Percentiles rank a stretch among this genome's conserved stretches.
These are phyloP conservation scores for Galeopterus variegatus DNA, from an alignment of 2,113 vertebrate species.

Conservation along the genomic window DNA sequence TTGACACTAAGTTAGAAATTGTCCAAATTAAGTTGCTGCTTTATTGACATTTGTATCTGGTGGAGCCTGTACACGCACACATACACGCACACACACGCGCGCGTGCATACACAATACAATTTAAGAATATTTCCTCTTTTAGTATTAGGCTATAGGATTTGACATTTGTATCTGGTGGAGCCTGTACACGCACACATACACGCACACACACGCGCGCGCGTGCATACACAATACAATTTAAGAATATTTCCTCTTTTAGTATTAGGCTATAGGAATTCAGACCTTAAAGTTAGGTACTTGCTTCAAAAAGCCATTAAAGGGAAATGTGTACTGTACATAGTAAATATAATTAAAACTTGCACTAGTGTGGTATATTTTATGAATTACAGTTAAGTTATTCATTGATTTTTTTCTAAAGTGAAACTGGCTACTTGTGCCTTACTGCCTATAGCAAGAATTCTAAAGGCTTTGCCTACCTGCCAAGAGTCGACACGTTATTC, in stretches of 20 bases:
- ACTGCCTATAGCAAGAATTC: slow-evolving; percentile 56
- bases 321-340: background rate
- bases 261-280: slow-evolving; percentile 8
- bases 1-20: slow-evolving; percentile 1
- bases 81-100: background rate
- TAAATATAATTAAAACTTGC: slow-evolving; percentile 34
- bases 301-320: slow-evolving; percentile 14
- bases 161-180: background rate
- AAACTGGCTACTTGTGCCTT: slow-evolving; percentile 32
- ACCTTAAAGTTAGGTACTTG: slow-evolving; percentile 46
- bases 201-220: background rate
- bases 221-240: background rate
- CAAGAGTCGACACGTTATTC: slow-evolving; percentile 12
- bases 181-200: background rate
- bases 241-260: slow-evolving; percentile 42
- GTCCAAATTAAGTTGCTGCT: slow-evolving; percentile 54
- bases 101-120: background rate
- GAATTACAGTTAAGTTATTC: slow-evolving; percentile 23
- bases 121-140: slow-evolving; percentile 51
- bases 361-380: slow-evolving; percentile 45
- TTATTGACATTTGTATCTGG: slow-evolving; percentile 37
- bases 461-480: slow-evolving; percentile 51
- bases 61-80: background rate
- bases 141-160: background rate
- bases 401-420: slow-evolving; percentile 43